Evolutionary conservation across 2,113 vertebrate species (phyloP).

Genomic region (Malaclemys terrapin): DNA sequence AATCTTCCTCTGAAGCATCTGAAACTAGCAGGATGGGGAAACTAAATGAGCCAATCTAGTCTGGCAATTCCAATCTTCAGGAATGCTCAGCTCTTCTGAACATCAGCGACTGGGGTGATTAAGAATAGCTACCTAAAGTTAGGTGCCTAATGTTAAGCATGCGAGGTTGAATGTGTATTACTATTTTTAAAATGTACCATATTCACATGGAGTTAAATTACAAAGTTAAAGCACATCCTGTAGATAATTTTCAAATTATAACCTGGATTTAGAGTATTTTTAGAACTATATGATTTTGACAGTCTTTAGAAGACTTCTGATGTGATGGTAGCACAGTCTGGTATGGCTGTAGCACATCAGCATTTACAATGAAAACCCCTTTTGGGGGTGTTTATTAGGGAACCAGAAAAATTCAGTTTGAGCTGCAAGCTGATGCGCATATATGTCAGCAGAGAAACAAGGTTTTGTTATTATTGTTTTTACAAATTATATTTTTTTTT

Average conservation of each 20-base stretch:
- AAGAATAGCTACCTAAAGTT: accelerated
- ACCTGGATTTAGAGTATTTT: not conserved
- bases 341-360: not conserved
- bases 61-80: not conserved
- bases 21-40: not conserved
- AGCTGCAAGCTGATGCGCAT: not conserved
- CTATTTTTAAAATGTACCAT: not conserved
- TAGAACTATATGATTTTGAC: not conserved
- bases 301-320: not conserved
- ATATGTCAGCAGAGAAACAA: not conserved
- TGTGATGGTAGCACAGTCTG: not conserved
- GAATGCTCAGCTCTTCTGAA: not conserved
- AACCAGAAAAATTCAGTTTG: not conserved
- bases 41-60: not conserved
- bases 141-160: not conserved
- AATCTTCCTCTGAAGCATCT: not conserved
- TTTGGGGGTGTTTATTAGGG: not conserved
- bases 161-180: not conserved
- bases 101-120: no score
- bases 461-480: not conserved
- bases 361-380: not conserved
- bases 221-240: not conserved
- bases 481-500: not conserved
- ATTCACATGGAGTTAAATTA: not conserved
- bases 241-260: not conserved